Evolutionary conservation across 2,888 invertebrate species (phyloP), one percentile per base, ranked within the genome.

Genomic region (Lysandra bellargus): DNA sequence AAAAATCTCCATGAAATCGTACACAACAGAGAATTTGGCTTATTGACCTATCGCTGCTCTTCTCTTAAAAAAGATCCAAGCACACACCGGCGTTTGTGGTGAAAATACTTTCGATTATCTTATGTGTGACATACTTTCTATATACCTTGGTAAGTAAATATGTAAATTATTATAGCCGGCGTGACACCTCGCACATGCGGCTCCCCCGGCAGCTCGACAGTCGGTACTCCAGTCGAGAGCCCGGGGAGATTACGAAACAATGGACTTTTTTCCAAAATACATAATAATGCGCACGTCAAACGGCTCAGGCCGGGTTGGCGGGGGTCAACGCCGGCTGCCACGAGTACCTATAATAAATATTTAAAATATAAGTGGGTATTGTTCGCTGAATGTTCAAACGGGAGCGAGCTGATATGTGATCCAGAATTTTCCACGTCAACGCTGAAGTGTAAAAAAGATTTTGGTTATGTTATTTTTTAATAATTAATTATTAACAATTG

Each of bases 281-380:
- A 93, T 93, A 93, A 94, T 93, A 94, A 93, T 91, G 90, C 90
- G 88, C 87, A 88, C 91, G 92, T 91, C 92, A 92, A 93, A 94
- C 83, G 83, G 87, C 87, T 92, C 91, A 92, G 92, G 83, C 91
- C 92, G 49, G 49, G 49, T 2, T 49, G 49, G 49, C 87, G 86
- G 82, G 60, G 44, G 44, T 33, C 53, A 49, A 30, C 61, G n/a
- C 57, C 23, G 61, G 64, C 64, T 9, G 9, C 30, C 64, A 33
- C 30, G 64, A 69, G 33, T 69, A 37, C 69, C 69, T 33, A 69
- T 69, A 12, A 69, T 69, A 69, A 69, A 69, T 69, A 69, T 69
- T 69, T 69, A 69, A 69, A 69, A 69, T 69, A 69, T 69, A 37
- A 69, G 69, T 69, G 69, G 69, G 33, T 33, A 69, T 69, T 69